Evolutionary conservation across 2,888 invertebrate genomes (phyloP).

Genomic region (Pseudococcus longispinus): DNA sequence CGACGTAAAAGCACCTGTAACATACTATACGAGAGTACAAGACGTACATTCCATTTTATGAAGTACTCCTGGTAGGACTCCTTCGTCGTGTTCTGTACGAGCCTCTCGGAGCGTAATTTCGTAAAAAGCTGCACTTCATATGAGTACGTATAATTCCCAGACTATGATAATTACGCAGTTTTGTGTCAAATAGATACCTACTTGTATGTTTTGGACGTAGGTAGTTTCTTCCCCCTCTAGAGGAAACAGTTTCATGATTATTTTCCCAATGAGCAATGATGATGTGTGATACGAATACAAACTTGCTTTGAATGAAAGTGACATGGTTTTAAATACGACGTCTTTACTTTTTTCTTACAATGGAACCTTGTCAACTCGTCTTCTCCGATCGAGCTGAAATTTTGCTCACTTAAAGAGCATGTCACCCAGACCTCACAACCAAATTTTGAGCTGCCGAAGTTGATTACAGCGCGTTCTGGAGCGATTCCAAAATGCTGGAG

Average conservation of each 20-base stretch:
- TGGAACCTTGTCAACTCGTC: too few species aligned
- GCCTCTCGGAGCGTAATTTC: background rate
- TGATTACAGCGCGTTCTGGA: too few species aligned
- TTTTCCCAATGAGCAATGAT: background rate
- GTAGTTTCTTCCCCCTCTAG: background rate
- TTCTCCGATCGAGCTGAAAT: too few species aligned
- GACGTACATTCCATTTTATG: background rate
- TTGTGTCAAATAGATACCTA: background rate
- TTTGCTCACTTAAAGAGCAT: too few species aligned
- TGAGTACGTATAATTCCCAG: background rate
- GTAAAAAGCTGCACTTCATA: background rate
- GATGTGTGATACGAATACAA: too few species aligned
- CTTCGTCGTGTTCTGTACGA: background rate
- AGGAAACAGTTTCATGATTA: background rate
- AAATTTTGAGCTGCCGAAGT: too few species aligned
- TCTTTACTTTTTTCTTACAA: too few species aligned
- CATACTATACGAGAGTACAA: background rate
- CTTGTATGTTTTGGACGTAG: background rate
- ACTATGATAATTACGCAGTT: background rate
- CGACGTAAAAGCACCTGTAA: background rate
- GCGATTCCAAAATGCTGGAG: too few species aligned
- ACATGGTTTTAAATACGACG: too few species aligned
- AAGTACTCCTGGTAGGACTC: background rate
- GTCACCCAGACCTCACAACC: too few species aligned
- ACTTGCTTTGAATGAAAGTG: too few species aligned